Conservation (phyloP, 2,888 invertebrate species). For the Pasiphila rectangulata region DNA sequence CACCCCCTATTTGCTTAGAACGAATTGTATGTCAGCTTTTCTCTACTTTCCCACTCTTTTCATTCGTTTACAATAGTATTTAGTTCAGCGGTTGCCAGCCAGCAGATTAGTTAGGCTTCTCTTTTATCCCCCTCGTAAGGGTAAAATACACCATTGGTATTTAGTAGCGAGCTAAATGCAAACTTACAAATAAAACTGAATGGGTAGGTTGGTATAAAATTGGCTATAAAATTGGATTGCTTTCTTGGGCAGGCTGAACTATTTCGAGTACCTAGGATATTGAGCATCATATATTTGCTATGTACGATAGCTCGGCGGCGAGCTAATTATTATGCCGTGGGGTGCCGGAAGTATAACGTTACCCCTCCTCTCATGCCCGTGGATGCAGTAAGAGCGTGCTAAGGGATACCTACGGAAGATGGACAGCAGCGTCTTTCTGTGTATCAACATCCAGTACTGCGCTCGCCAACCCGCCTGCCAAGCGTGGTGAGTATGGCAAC, state of each 20-base stretch:
- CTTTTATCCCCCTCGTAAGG: constrained; percentile 34
- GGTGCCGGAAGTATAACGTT: too few relatives aligned
- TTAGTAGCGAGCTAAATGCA: constrained; percentile 34
- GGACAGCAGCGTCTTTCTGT: too few relatives aligned
- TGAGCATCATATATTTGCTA: too few relatives aligned
- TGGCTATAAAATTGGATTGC: constrained; percentile 8
- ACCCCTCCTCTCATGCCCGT: too few relatives aligned
- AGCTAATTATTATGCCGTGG: too few relatives aligned
- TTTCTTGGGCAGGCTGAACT: constrained; percentile 1
- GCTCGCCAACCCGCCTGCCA: too few relatives aligned
- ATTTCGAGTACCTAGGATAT: background rate
- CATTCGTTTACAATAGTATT: constrained; percentile 21
- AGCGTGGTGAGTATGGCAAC: too few relatives aligned
- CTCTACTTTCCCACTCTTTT: constrained; percentile 4
- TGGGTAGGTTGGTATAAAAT: constrained; percentile 16
- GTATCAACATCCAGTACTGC: too few relatives aligned
- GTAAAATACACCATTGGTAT: constrained; percentile 32
- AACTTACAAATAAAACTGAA: constrained; percentile 27
- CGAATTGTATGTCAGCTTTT: background rate
- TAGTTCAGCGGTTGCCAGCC: constrained; percentile 5
- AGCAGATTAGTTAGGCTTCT: constrained; percentile 31
- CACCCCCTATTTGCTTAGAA: background rate
- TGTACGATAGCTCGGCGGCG: too few relatives aligned
- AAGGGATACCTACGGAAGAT: too few relatives aligned
- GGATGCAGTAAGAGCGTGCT: too few relatives aligned